Percentiles rank a stretch among this genome's conserved stretches.
phyloP scores from a whole-genome alignment of 2,888 invertebrate species.

The Polydrusus pterygomalis region DNA sequence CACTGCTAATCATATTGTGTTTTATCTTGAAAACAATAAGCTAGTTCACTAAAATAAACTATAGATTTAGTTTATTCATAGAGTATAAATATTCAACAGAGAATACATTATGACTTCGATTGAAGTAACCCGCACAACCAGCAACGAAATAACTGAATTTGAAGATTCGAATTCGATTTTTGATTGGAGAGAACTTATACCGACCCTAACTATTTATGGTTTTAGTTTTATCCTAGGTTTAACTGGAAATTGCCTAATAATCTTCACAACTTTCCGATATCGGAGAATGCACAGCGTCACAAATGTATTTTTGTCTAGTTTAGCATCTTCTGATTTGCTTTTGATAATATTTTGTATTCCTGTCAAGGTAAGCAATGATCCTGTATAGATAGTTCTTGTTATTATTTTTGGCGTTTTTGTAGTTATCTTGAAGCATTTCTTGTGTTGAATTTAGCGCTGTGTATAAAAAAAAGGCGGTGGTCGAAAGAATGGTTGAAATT shows the following conservation, averaged over 20 bases:
- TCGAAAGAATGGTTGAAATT: no score
- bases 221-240: conserved; percentile 78
- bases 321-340: conserved; percentile 81
- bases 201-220: conserved; percentile 76
- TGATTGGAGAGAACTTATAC: conserved; percentile 75
- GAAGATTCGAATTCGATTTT: conserved; percentile 69
- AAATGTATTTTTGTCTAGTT: conserved; percentile 80
- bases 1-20: background rate
- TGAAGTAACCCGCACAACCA: conserved; percentile 25
- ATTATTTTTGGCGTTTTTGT: no score
- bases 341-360: conserved; percentile 82
- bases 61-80: background rate
- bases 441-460: no score
- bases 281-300: conserved; percentile 77
- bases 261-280: conserved; percentile 75
- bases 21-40: background rate
- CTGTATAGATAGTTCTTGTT: no score
- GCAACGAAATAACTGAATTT: conserved; percentile 31
- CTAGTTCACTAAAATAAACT: background rate
- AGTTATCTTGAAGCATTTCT: no score
- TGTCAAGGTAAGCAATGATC: conserved; percentile 76
- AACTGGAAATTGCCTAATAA: conserved; percentile 76
- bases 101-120: conserved; percentile 27
- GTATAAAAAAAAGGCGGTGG: no score
- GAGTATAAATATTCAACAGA: conserved; percentile 1